phyloP scores from a whole-genome alignment of 2,113 vertebrate species.

The pig (Sus scrofa) region T2T-Sscrofa CM000828.6:55220001-55220500 shows the following conservation, averaged over 20 bases:
- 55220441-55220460: slow-evolving; percentile 62
- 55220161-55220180: not conserved
- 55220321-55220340: slow-evolving; percentile 21
- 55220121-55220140: not conserved
- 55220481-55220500: slow-evolving; percentile 38
- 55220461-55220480: not conserved
- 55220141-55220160: not conserved
- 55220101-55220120: not conserved
- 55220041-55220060: slow-evolving; percentile 31
- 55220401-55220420: slow-evolving; percentile 67
- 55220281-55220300: slow-evolving; percentile 4
- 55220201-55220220: not conserved
- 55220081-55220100: slow-evolving; percentile 49
- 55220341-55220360: not conserved
- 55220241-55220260: not conserved
- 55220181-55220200: not conserved
- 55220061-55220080: slow-evolving; percentile 31
- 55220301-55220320: not conserved
- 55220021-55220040: slow-evolving; percentile 62
- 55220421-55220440: slow-evolving; percentile 64
- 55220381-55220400: slow-evolving; percentile 77
- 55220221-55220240: not conserved
- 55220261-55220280: slow-evolving; percentile 17
- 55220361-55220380: slow-evolving; percentile 26
- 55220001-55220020: slow-evolving; percentile 66